A percentile compares a stretch with the other conserved stretches of the same genome.
These are phyloP conservation scores for Priocnemis perturbator DNA, from an alignment of 2,888 invertebrate genomes.

Conservation along the genomic window DNA sequence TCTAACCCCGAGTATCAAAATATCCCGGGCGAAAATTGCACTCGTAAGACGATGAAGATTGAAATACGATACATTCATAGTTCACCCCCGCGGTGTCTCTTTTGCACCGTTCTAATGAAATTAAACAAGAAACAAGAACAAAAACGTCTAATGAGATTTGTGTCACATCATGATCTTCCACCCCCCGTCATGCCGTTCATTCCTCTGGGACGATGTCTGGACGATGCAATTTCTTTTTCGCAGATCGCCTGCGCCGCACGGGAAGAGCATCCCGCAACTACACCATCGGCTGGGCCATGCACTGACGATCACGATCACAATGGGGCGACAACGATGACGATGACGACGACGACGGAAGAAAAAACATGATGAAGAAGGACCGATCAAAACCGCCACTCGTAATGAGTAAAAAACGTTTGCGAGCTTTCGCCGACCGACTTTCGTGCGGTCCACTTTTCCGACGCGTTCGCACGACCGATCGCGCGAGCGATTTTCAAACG, in stretches of 20 bases:
- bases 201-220: not conserved
- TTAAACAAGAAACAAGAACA: too few species aligned
- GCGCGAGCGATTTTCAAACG: not conserved
- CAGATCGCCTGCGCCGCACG: slow-evolving; percentile 87
- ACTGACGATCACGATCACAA: slow-evolving; percentile 51
- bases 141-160: too few species aligned
- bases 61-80: too few species aligned
- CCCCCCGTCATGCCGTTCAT: not conserved
- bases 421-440: not conserved
- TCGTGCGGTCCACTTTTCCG: not conserved
- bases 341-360: slow-evolving; percentile 21
- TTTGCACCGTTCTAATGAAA: too few species aligned
- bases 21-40: too few species aligned
- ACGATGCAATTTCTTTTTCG: slow-evolving; percentile 69
- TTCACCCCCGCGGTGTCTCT: too few species aligned
- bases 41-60: too few species aligned
- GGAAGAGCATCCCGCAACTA: slow-evolving; percentile 89
- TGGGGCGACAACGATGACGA: slow-evolving; percentile 28
- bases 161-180: not conserved
- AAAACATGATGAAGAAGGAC: too few species aligned
- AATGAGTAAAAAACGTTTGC: not conserved
- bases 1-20: too few species aligned
- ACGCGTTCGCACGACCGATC: not conserved
- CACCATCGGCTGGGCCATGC: slow-evolving; percentile 82
- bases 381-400: too few species aligned